Conservation (phyloP, 1,140 invertebrate genomes). For the Macrocentrus cingulum region DNA sequence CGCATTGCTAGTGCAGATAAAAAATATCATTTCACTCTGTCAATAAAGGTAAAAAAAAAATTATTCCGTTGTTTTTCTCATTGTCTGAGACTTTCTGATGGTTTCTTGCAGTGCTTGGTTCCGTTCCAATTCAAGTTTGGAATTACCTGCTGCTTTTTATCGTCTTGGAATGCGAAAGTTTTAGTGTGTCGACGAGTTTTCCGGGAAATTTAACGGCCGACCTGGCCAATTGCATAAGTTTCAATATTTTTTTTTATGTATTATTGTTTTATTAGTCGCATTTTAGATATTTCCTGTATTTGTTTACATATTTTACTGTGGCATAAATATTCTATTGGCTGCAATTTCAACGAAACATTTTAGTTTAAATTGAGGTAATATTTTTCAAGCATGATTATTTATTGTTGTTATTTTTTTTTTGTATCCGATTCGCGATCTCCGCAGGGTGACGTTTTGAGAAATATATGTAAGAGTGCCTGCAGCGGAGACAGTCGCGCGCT, state of each 20-base stretch:
- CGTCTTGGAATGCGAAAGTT: constrained; percentile 23
- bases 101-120: constrained; percentile 3
- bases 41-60: neutral
- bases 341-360: neutral
- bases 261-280: no score
- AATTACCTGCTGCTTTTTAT: constrained; percentile 3
- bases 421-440: no score
- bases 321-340: no score
- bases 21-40: neutral
- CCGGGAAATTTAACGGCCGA: constrained; percentile 24
- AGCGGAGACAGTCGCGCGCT: no score
- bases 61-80: neutral
- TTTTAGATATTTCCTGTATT: no score
- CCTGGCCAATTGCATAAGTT: constrained; percentile 17
- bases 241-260: constrained; percentile 5
- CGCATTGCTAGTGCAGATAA: no score
- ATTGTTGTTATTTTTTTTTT: no score
- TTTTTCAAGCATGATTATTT: no score
- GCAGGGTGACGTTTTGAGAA: no score
- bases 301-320: no score
- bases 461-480: no score
- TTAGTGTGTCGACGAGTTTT: constrained; percentile 14
- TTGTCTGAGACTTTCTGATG: neutral
- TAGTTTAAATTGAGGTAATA: no score
- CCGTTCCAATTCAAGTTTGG: constrained; percentile 8